phyloP scores from a whole-genome alignment of 1,140 invertebrate species.

The Macrosteles quadrilineatus region DNA sequence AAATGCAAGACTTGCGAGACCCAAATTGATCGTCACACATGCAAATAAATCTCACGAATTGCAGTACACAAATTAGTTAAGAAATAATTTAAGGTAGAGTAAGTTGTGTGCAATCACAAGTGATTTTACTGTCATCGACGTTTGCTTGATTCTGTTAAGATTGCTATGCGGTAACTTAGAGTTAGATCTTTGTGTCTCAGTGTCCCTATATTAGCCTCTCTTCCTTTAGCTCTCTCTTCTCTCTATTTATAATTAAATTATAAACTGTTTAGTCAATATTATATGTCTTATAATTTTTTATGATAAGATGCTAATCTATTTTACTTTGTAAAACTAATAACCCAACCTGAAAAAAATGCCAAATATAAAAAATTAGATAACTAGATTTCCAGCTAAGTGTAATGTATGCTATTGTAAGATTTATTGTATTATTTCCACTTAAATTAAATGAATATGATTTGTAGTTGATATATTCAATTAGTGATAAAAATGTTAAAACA shows the following conservation, averaged over 20 bases:
- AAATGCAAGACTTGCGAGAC: constrained; percentile 85
- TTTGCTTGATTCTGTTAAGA: constrained; percentile 1
- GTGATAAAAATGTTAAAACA: too few species aligned
- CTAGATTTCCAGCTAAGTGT: too few species aligned
- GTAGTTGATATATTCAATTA: too few species aligned
- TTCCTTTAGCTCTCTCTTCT: not conserved
- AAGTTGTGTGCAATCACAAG: constrained; percentile 10
- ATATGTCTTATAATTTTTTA: not conserved
- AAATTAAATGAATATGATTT: too few species aligned
- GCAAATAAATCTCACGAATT: constrained; percentile 64
- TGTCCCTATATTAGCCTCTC: not conserved
- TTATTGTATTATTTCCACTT: too few species aligned
- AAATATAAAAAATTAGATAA: too few species aligned
- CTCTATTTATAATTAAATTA: not conserved
- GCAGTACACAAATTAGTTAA: constrained; percentile 4
- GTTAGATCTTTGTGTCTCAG: not conserved
- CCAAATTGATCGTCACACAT: constrained; percentile 76
- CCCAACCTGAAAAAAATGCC: too few species aligned
- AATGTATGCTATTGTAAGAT: too few species aligned
- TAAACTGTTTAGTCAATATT: not conserved
- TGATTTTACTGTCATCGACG: constrained; percentile 8
- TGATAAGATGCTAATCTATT: not conserved
- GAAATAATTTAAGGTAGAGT: constrained; percentile 8
- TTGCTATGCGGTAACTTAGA: not conserved
- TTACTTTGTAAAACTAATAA: too few species aligned